phyloP scores from a whole-genome alignment of 2,113 vertebrate genomes.

The Chloebia gouldiae region DNA sequence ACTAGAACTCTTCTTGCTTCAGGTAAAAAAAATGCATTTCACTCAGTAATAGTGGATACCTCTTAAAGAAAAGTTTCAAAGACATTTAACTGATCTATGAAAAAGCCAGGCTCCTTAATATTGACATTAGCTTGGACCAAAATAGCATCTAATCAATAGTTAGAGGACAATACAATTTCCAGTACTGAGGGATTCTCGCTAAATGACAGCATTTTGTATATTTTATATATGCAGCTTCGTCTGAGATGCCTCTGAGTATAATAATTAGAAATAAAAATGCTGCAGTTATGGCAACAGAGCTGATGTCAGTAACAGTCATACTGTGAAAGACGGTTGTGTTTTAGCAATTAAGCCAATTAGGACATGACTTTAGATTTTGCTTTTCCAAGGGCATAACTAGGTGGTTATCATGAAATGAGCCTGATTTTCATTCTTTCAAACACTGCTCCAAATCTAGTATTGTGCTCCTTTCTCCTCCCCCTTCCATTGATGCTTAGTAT shows the following conservation, averaged over 20 bases:
- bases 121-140: neutral
- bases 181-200: neutral
- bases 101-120: neutral
- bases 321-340: neutral
- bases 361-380: neutral
- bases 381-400: neutral
- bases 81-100: neutral
- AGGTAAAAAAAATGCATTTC: neutral
- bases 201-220: neutral
- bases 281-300: neutral
- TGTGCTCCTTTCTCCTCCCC: neutral
- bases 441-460: neutral
- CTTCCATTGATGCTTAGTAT: neutral
- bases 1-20: neutral
- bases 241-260: neutral
- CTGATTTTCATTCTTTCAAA: neutral
- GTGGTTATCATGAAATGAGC: neutral
- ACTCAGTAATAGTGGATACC: neutral
- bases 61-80: neutral
- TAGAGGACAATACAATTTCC: neutral
- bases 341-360: slow-evolving; percentile 12
- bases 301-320: neutral
- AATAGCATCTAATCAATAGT: slow-evolving; percentile 6
- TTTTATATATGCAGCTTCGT: neutral
- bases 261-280: neutral